Evolutionary conservation across 2,888 invertebrate species (phyloP), one percentile per base, ranked within the genome.

Genomic region (Gastracanthus pulcherrimus): DNA sequence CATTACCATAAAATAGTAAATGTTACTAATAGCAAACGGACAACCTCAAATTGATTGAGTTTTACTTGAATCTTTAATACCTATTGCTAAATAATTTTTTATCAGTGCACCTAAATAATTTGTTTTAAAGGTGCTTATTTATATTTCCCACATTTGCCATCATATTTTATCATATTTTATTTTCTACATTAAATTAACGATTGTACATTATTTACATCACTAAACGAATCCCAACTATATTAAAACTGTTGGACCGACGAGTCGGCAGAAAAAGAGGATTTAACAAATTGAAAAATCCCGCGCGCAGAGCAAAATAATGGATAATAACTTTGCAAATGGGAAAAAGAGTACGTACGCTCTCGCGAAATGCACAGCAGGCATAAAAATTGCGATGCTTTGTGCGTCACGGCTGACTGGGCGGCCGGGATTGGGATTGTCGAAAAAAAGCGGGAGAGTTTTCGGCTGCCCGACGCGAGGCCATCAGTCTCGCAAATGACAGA

Each of bases 391-490:
- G 4, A 3, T 16, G 62, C 34, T 70, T 34, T 51, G 23, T 41
- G 34, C 60, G 58, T 74, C 16, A 31, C 48, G 48, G 36, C 6
- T 13, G 62, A 31, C 45, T 16, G 41, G 36, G 19, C 31, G 16
- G 1, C 3, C 0, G 23, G n/a, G 23, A 62, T 19, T 60, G 29
- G 31, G 11, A 29, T 38, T 58, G 41, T 60, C 45, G 34, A 29
- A 74, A 60, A 29, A 74, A 60, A 36, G 36, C 19, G 48, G 34
- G 34, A 69, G 34, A 60, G 31, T 62, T 74, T 74, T 62, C 38
- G 13, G 9, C 1, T n/a, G n/a, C n/a, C n/a, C n/a, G 55, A 38
- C 16, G 26, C 13, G 3, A 23, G 7, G n/a, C 5, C 6, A 67
- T 67, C 23, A 16, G 41, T 38, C 26, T 7, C 16, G 38, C 34